A percentile compares a stretch with the other conserved stretches of the same genome.
These are phyloP conservation scores for Rutilus rutilus DNA, from an alignment of 2,113 vertebrate species.

Conservation along the genomic window DNA sequence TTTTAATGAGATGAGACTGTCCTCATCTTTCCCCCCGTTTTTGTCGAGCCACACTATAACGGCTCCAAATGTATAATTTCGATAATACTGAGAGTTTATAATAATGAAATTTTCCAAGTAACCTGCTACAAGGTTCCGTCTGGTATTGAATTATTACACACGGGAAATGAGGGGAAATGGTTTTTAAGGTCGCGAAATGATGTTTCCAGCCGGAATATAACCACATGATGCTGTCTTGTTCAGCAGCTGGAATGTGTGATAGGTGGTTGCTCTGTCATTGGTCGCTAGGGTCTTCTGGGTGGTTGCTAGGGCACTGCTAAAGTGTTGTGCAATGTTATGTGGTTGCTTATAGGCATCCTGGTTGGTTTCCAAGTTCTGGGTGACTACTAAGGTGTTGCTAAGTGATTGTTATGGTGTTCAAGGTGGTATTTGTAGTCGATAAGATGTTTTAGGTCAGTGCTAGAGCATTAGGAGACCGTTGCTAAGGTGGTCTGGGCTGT, in stretches of 20 bases:
- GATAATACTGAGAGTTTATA: constrained; percentile 97
- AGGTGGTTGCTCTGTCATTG: background rate
- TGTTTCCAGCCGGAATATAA: constrained; percentile 23
- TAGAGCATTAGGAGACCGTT: no score
- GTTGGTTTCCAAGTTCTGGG: background rate
- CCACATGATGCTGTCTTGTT: no score
- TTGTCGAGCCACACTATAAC: constrained; percentile 85
- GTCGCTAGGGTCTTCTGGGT: background rate
- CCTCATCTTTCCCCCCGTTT: constrained; percentile 86
- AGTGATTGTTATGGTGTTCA: no score
- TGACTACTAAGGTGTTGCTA: background rate
- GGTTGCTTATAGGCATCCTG: background rate
- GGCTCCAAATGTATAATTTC: constrained; percentile 98
- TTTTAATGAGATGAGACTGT: constrained; percentile 99
- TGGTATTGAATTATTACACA: constrained; percentile 85
- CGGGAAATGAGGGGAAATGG: constrained; percentile 57
- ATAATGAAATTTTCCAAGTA: constrained; percentile 93
- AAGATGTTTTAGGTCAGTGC: no score
- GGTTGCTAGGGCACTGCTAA: background rate
- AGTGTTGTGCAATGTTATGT: background rate
- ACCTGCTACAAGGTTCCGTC: constrained; percentile 93
- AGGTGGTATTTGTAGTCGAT: no score
- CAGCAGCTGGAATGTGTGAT: background rate
- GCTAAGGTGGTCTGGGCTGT: no score
- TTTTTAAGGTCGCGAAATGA: constrained; percentile 42